Evolutionary conservation across 2,797 vertebrate species (phyloP), one percentile per base, ranked within the genome.

Genomic region (Anabacerthia variegaticeps): DNA sequence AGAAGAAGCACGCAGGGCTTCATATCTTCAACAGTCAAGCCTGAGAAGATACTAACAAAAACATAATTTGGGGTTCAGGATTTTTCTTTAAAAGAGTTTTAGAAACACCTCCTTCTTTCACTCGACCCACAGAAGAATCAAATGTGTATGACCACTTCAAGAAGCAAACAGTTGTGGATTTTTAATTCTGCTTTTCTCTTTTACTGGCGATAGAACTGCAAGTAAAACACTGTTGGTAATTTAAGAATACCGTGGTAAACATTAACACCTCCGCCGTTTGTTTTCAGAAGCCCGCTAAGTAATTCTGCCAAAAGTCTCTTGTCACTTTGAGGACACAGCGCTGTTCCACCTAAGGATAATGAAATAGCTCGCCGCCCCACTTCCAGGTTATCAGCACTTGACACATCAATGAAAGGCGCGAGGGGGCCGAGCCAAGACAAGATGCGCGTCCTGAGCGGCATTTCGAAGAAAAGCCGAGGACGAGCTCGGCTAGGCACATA

Each of bases 331-430:
- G 68, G 91, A 37, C 43, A 89, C 89, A 39, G 93, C 26, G 62
- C 85, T 85, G 55, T 89, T 97, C 54, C 82, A 81, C 82, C 86
- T 68, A 89, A 90, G 95, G 96, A 93, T 96, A 97, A 97, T 93
- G 90, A 97, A 96, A 94, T 18, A 79, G 83, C 81, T 96, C 68
- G 66, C 77, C 69, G 65, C 73, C 78, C 83, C 88, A 58, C 92
- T 83, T 93, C 71, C 67, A 91, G 85, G 96, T 94, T 97, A 97
- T 92, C 89, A 78, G 91, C 93, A 96, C 92, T 93, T 58, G 80
- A 88, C 90, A 92, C 91, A 84, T 90, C 88, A 87, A 71, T 24
- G 85, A 83, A 95, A 95, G 17, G 75, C 89, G 74, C 66, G 92
- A 89, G 93, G 91, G 89, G 92, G 95, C 91, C 59, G 77, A 96